phyloP scores from a whole-genome alignment of 1,140 invertebrate species.

The Drosophila guanche region DNA sequence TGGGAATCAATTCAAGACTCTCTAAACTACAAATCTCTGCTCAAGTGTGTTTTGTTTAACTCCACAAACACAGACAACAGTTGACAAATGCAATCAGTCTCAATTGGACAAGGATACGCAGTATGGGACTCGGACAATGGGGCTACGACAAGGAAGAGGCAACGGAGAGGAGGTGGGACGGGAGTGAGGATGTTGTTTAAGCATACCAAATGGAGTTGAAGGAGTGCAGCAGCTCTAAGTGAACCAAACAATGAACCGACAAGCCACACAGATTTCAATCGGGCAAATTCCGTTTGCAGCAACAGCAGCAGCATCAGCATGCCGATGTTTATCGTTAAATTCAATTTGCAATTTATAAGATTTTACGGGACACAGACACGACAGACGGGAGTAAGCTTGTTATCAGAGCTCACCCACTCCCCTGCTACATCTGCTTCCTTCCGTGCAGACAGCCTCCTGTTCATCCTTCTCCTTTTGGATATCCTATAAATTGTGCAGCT shows the following conservation, averaged over 20 bases:
- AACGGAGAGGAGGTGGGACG: too few relatives aligned
- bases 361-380: conserved; percentile 48
- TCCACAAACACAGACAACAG: conserved; percentile 4
- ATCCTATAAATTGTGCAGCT: conserved; percentile 75
- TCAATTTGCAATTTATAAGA: conserved; percentile 82
- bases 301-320: conserved; percentile 20
- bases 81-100: conserved; percentile 52
- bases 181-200: too few relatives aligned
- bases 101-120: conserved; percentile 32
- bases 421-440: conserved; percentile 10
- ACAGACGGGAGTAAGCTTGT: conserved; percentile 51
- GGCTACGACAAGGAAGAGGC: too few relatives aligned
- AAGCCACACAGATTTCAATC: conserved; percentile 49
- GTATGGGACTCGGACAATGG: background rate
- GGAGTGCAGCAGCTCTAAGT: conserved; percentile 37
- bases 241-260: conserved; percentile 38
- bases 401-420: conserved; percentile 33
- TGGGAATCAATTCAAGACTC: background rate
- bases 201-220: conserved; percentile 2
- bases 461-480: conserved; percentile 28
- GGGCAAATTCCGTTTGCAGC: conserved; percentile 23
- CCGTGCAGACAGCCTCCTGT: conserved; percentile 7
- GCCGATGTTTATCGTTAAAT: conserved; percentile 75
- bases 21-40: background rate
- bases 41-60: conserved; percentile 25